Evolutionary conservation across 2,797 vertebrate species (phyloP), one percentile per base, ranked within the genome.

Genomic region (Trachops cirrhosus): DNA sequence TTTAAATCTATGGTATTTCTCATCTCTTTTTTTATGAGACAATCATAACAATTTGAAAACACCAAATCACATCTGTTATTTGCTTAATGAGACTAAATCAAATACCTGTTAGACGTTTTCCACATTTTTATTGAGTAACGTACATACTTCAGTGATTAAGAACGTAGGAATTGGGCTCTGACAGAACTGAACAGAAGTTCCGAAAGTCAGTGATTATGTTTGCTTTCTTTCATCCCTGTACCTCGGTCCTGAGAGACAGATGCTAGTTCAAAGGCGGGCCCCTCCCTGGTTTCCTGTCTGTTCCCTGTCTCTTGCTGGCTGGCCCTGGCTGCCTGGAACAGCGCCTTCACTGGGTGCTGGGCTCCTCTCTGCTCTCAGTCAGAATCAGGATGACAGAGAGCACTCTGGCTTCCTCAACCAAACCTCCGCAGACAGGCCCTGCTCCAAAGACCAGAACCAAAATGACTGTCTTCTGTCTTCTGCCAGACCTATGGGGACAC

Each of bases 1-100:
- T 98, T 98, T 71, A 91, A 97, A 83, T 96, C 21, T 89, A 14
- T 85, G 57, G 24, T 89, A 75, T 95, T 93, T 97, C 98, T 98
- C 98, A 98, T 98, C 98, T 97, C 97, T 97, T 74, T 97, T 97
- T 98, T 98, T 98, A 98, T 98, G 79, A 74, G 46, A 85, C 97
- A 96, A 98, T 97, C 97, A 79, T 90, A 90, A 34, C 97, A 98
- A 98, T 97, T 97, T 93, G 94, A 92, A 85, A 98, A 96, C 15
- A 64, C 80, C 90, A 68, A 77, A 16, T 0, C 0, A 11, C 32
- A 32, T 22, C 18, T 86, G 59, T 24, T 64, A 79, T 29, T 5
- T 1, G 32, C 3, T 86, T 84, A 59, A 39, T 83, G 54, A 0
- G 2, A 62, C 70, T 46, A 84, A 95, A 96, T 90, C 54, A 71